These are phyloP conservation scores for Calyptomena viridis DNA, from an alignment of 2,113 vertebrate species.

Conservation along the genomic window DNA sequence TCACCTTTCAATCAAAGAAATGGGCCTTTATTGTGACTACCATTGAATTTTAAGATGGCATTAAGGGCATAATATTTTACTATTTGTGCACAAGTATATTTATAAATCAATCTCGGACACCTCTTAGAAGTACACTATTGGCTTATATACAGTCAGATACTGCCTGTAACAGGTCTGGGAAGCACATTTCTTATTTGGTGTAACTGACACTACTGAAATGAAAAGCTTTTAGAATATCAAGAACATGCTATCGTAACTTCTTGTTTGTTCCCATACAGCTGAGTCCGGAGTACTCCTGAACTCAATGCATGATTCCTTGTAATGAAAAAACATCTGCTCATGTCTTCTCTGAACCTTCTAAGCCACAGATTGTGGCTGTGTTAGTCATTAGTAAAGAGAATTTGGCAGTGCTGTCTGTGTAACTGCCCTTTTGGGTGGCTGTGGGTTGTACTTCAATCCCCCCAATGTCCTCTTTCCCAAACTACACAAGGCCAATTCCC, in stretches of 20 bases:
- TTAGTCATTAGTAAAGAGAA: too few species aligned
- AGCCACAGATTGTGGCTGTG: neutral
- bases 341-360: neutral
- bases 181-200: neutral
- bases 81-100: neutral
- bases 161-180: neutral
- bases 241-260: neutral
- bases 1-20: neutral
- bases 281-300: neutral
- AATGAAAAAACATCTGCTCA: neutral
- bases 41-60: neutral
- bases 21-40: neutral
- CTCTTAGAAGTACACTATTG: neutral
- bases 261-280: neutral
- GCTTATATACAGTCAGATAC: neutral
- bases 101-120: neutral
- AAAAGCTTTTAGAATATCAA: neutral
- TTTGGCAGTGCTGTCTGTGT: accelerated
- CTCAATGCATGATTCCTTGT: neutral
- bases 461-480: neutral
- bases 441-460: neutral
- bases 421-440: neutral
- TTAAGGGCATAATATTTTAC: neutral
- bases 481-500: neutral
- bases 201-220: neutral